Evolutionary conservation across 1,140 invertebrate genomes (phyloP).

Genomic region (Drosophila tristis): DNA sequence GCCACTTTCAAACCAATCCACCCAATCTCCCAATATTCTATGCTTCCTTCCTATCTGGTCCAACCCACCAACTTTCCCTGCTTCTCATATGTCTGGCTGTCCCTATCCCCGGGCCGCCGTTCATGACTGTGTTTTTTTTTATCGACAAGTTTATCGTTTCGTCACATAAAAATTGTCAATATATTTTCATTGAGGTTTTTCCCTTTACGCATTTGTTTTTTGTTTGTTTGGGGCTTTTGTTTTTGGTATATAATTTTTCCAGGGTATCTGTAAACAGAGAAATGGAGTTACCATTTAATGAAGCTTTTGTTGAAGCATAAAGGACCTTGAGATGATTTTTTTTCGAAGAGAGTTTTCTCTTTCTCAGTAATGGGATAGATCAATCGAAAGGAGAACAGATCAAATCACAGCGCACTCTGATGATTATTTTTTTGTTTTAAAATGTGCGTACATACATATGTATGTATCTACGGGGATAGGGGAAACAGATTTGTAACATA

Average conservation of each 20-base stretch:
- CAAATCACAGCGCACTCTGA: slow-evolving; percentile 1
- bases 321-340: too few species aligned
- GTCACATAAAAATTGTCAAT: slow-evolving; percentile 35
- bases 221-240: not conserved
- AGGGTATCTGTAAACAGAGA: too few species aligned
- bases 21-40: not conserved
- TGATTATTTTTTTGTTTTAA: slow-evolving; percentile 16
- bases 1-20: slow-evolving; percentile 3
- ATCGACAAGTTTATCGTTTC: slow-evolving; percentile 50
- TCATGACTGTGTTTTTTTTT: slow-evolving; percentile 8
- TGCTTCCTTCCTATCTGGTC: not conserved
- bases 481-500: not conserved
- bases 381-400: too few species aligned
- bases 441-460: not conserved
- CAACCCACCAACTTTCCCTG: too few species aligned
- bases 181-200: slow-evolving; percentile 10
- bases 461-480: not conserved
- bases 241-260: not conserved
- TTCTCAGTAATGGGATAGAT: too few species aligned
- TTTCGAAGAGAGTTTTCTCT: too few species aligned
- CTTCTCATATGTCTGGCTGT: not conserved
- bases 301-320: too few species aligned
- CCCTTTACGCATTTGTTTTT: not conserved
- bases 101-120: too few species aligned
- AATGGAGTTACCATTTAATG: too few species aligned